These are phyloP conservation scores for Homalodisca vitripennis DNA, from an alignment of 1,140 invertebrate species.

Conservation along the genomic window DNA sequence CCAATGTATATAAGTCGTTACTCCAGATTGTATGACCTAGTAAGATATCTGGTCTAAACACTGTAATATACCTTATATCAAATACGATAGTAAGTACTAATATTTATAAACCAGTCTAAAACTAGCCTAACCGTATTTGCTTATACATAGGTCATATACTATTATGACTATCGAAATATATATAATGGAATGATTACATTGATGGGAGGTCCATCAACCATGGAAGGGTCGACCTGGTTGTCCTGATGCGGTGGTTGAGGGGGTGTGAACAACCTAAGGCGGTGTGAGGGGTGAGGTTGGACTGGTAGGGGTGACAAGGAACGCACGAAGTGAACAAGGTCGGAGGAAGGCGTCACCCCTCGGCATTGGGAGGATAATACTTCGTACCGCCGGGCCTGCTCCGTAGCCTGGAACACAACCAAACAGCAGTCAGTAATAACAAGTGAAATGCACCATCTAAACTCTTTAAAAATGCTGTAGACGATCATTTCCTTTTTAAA, in stretches of 20 bases:
- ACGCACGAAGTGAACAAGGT: conserved; percentile 71
- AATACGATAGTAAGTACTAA: no score
- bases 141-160: no score
- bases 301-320: conserved; percentile 55
- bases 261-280: conserved; percentile 61
- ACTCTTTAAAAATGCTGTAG: no score
- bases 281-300: conserved; percentile 56
- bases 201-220: conserved; percentile 35
- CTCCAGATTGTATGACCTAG: no score
- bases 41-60: no score
- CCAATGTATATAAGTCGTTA: no score
- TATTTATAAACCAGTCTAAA: no score
- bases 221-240: conserved; percentile 37
- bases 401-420: conserved; percentile 59
- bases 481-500: no score
- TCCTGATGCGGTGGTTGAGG: conserved; percentile 58
- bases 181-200: conserved; percentile 32
- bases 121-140: no score
- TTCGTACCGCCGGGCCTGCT: conserved; percentile 75
- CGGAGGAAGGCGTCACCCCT: conserved; percentile 64
- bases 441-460: no score
- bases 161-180: no score
- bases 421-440: background rate
- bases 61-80: no score
- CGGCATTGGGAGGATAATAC: conserved; percentile 67